Conservation (phyloP, 1,140 invertebrate genomes). For the Archegozetes longisetosus region DNA sequence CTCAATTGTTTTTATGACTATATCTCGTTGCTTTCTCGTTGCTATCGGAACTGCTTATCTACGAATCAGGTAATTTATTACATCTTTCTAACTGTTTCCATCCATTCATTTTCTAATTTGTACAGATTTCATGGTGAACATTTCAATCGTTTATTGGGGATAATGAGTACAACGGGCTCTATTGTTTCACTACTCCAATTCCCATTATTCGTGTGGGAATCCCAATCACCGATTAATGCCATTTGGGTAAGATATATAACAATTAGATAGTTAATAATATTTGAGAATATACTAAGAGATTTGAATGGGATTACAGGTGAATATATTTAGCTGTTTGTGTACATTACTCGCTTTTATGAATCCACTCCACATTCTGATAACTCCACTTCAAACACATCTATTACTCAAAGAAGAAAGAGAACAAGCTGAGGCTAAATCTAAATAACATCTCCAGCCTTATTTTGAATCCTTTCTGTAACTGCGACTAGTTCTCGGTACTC, state of each 20-base stretch:
- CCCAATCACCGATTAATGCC: slow-evolving; percentile 4
- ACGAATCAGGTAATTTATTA: slow-evolving; percentile 22
- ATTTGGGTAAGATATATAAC: slow-evolving; percentile 17
- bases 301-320: slow-evolving; percentile 16
- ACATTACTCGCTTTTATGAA: slow-evolving; percentile 16
- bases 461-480: too few species aligned
- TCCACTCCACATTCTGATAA: slow-evolving; percentile 17
- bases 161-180: slow-evolving; percentile 21
- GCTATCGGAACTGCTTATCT: slow-evolving; percentile 22
- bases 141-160: slow-evolving; percentile 21
- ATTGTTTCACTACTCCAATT: slow-evolving; percentile 20
- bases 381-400: slow-evolving; percentile 16
- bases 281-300: not conserved
- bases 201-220: slow-evolving; percentile 23
- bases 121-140: slow-evolving; percentile 22
- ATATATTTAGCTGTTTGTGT: slow-evolving; percentile 13
- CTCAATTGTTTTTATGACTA: slow-evolving; percentile 21
- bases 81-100: too few species aligned
- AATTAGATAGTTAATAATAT: not conserved
- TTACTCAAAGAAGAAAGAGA: slow-evolving; percentile 14
- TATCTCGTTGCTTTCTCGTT: slow-evolving; percentile 20
- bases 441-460: too few species aligned
- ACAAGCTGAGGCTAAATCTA: not conserved
- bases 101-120: too few species aligned
- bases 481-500: too few species aligned